Evolutionary conservation across 2,888 invertebrate genomes (phyloP).

Genomic region (Platycheirus albimanus): DNA sequence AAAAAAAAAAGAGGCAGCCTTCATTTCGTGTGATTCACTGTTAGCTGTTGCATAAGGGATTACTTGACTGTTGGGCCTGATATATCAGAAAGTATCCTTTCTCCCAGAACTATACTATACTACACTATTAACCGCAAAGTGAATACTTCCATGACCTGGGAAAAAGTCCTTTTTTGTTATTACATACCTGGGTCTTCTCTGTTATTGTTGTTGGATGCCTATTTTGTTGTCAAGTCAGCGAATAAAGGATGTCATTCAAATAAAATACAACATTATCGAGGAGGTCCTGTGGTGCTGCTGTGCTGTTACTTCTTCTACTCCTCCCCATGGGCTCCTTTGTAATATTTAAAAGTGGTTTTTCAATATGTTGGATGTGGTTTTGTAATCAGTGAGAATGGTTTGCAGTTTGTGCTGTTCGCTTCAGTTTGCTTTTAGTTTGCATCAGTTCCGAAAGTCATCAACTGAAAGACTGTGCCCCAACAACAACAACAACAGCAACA

Average conservation of each 20-base stretch:
- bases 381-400: slow-evolving; percentile 72
- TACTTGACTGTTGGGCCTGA: slow-evolving; percentile 11
- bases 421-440: slow-evolving; percentile 43
- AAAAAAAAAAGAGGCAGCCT: slow-evolving; percentile 17
- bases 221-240: slow-evolving; percentile 62
- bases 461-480: slow-evolving; percentile 30
- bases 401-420: slow-evolving; percentile 29
- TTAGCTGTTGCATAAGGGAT: slow-evolving; percentile 51
- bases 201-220: slow-evolving; percentile 37
- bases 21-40: slow-evolving; percentile 62
- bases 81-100: slow-evolving; percentile 13
- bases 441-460: slow-evolving; percentile 60
- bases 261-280: slow-evolving; percentile 66
- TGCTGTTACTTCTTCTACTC: neutral
- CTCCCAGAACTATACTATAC: neutral
- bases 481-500: too few relatives aligned
- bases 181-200: neutral
- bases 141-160: slow-evolving; percentile 55
- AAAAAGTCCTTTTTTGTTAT: slow-evolving; percentile 7
- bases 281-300: slow-evolving; percentile 26
- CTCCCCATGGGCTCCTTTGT: slow-evolving; percentile 27
- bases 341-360: slow-evolving; percentile 70
- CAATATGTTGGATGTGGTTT: slow-evolving; percentile 65
- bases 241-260: slow-evolving; percentile 69
- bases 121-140: slow-evolving; percentile 43